Conservation (phyloP, 1,140 invertebrate genomes). For the Papilio dardanus region DNA sequence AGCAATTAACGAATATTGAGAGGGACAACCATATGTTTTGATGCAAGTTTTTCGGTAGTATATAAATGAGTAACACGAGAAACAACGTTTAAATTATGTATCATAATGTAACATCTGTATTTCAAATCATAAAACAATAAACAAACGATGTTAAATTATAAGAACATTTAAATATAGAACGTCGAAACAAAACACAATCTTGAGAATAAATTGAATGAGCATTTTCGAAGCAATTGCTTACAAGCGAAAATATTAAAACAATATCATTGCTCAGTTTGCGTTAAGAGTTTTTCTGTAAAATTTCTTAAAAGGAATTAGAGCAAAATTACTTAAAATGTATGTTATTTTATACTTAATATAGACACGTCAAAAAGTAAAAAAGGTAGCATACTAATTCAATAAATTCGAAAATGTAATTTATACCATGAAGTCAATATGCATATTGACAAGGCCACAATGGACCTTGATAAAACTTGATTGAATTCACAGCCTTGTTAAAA, state of each 20-base stretch:
- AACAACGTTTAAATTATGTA: too few relatives aligned
- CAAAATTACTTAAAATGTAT: background rate
- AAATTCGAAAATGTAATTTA: background rate
- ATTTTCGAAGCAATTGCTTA: background rate
- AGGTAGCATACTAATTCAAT: background rate
- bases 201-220: background rate
- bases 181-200: background rate
- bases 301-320: background rate
- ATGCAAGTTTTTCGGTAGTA: too few relatives aligned
- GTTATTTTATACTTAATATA: background rate
- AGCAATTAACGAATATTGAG: too few relatives aligned
- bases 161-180: background rate
- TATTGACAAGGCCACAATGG: constrained; percentile 3
- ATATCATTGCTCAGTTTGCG: background rate
- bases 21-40: too few relatives aligned
- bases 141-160: background rate
- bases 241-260: background rate
- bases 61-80: too few relatives aligned
- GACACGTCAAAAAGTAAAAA: background rate
- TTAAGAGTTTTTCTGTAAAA: background rate
- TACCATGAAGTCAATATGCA: background rate
- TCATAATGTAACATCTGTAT: background rate
- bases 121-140: background rate
- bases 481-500: constrained; percentile 15
- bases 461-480: constrained; percentile 13